Base-by-base conservation (phyloP, 2,113 vertebrate species). In the Sylvietta virens region DNA sequence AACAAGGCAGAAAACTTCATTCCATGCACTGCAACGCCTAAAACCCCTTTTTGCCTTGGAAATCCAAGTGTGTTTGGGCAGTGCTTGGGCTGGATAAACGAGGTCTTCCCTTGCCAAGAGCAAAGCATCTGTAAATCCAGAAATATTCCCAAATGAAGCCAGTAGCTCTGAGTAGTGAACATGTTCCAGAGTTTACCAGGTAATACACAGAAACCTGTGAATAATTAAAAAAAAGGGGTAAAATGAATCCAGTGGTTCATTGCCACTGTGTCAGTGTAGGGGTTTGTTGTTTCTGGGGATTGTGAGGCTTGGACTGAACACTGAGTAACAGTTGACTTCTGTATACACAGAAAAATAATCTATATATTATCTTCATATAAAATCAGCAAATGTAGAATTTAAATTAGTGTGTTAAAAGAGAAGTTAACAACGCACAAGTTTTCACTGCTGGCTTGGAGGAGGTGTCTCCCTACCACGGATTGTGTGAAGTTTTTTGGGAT, bases 391-490 rank as follows among this genome's bases (percentile, higher is more conserved):
- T 39, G 23, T 3, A 2, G 11, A 3, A 53, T 77, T 84, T 51
- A 22, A 58, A 67, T 57, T 7, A 30, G 10, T 3, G 13, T 30
- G 27, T 39, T 77, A 20, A 67, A 78, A 13, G 6, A 72, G 48
- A 44, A 67, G 42, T 13, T 45, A 19, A 8, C 57, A 42, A 9
- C 1, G 9, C 54, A 5, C 19, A 21, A 37, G 44, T 44, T 64
- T 35, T 19, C 33, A 1, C n/a, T 44, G 71, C 61, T 57, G 47
- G 4, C 22, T 80, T 12, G 9, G n/a, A 17, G 45, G 8, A 15
- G 23, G 44, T 23, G 3, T 48, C 14, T 50, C 33, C 60, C 23
- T 13, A 1, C n/a, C 19, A 1, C 0, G 1, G n/a, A 21, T 26
- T 7, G 51, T 5, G 42, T 4, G 1, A 5, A 5, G 39, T 2